Evolutionary conservation across 2,797 vertebrate genomes (phyloP).

Genomic region (Coregonus suidteri): DNA sequence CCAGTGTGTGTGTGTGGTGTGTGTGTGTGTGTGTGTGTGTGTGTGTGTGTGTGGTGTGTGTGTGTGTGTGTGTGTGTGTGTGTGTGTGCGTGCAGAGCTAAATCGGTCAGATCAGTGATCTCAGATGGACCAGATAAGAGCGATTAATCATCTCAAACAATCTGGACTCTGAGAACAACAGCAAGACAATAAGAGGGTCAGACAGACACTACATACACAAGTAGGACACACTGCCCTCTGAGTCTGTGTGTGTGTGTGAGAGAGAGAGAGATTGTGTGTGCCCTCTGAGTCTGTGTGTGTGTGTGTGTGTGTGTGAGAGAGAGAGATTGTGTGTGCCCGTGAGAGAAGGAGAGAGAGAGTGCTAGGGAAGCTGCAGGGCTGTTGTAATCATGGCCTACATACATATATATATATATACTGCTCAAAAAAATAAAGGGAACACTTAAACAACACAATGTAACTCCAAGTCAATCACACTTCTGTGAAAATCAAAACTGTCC

Average conservation of each 20-base stretch:
- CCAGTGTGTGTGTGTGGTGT: slow-evolving; percentile 26
- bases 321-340: background rate
- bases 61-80: slow-evolving; percentile 23
- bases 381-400: too few species aligned
- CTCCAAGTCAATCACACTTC: too few species aligned
- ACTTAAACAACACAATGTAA: too few species aligned
- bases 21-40: slow-evolving; percentile 21
- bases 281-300: too few species aligned
- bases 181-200: slow-evolving; percentile 42
- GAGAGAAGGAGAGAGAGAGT: background rate
- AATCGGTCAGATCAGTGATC: slow-evolving; percentile 37
- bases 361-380: background rate
- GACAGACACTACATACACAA: slow-evolving; percentile 49
- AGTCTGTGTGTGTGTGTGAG: slow-evolving; percentile 4
- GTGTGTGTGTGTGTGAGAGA: background rate
- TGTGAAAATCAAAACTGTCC: too few species aligned
- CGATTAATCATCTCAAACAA: slow-evolving; percentile 53
- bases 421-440: too few species aligned
- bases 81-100: slow-evolving; percentile 35
- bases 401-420: too few species aligned
- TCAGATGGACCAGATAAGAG: slow-evolving; percentile 32
- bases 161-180: slow-evolving; percentile 34
- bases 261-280: background rate
- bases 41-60: slow-evolving; percentile 14
- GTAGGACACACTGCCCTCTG: slow-evolving; percentile 53